Evolutionary conservation across 2,797 vertebrate genomes (phyloP), one percentile per base, ranked within the genome.

Genomic region (Phrynocephalus forsythii): DNA sequence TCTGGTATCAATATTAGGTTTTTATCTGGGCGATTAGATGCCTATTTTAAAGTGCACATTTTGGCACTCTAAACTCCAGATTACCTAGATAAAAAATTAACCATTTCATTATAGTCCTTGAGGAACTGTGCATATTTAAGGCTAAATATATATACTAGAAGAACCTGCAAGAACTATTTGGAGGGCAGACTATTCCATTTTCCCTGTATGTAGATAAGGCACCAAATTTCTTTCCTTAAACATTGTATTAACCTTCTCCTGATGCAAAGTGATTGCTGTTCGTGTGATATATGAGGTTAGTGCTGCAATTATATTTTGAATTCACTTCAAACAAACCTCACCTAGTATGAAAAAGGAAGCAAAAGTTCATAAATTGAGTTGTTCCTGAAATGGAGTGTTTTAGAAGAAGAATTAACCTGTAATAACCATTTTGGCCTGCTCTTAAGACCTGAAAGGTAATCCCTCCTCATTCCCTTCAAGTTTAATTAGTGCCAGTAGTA

Each of bases 221-320:
- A 91, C 67, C 86, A 72, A 91, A 93, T 91, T 90, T 90, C 89
- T 93, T 89, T 90, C 91, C 93, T 94, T 92, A 94, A 93, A 95
- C 89, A 94, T 95, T 95, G 95, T 95, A 96, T 97, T 96, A 96
- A 97, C 95, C 95, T 97, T 96, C 95, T 94, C 94, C 94, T 95
- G 87, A 93, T 95, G 89, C 94, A 94, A 95, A 93, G 92, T 94
- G 95, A 96, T 95, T 95, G 93, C 92, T 95, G 94, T 96, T 96
- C 95, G 95, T 96, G 93, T 93, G 91, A 91, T 94, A 96, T 92
- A 96, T 95, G 95, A 96, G 94, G 94, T 96, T 94, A 96, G 44
- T 88, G 69, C 77, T 92, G 94, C 95, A 96, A 97, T 95, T 96
- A 95, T 91, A 93, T 94, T 95, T 95, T 20, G 24, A 95, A 94